These are phyloP conservation scores for Caenorhabditis wallacei DNA, from an alignment of 2,888 invertebrate genomes.

Conservation along the genomic window DNA sequence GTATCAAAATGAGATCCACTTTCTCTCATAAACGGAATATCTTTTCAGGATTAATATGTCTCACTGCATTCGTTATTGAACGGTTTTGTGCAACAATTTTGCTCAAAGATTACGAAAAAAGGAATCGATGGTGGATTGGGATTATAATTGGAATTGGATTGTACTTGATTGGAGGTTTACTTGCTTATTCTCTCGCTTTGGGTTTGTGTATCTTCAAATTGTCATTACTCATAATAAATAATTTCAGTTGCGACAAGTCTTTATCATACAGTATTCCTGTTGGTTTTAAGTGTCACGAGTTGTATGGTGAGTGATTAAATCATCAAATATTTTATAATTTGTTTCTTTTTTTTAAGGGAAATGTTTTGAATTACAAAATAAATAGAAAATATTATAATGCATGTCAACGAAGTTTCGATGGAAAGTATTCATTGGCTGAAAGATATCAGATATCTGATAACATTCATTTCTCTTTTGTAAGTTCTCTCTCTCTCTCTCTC, in stretches of 20 bases:
- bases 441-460: constrained; percentile 61
- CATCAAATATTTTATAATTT: too few relatives aligned
- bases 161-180: constrained; percentile 35
- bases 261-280: constrained; percentile 42
- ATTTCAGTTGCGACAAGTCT: constrained; percentile 44
- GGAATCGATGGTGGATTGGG: constrained; percentile 44
- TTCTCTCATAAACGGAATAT: neutral
- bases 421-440: constrained; percentile 44
- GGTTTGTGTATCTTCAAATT: constrained; percentile 8
- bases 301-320: constrained; percentile 22
- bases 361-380: constrained; percentile 45
- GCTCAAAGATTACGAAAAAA: constrained; percentile 49
- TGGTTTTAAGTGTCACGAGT: constrained; percentile 36
- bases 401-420: constrained; percentile 44
- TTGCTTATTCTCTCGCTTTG: constrained; percentile 45
- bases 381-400: constrained; percentile 41
- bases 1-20: neutral
- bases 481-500: neutral
- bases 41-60: constrained; percentile 39
- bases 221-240: neutral
- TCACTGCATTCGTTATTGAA: constrained; percentile 57
- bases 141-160: constrained; percentile 43
- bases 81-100: constrained; percentile 47
- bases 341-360: constrained; percentile 33
- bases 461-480: constrained; percentile 55